Percentiles rank a stretch among this genome's conserved stretches.
phyloP scores from a whole-genome alignment of 2,888 invertebrate genomes.

The Ectemnius continuus region DNA sequence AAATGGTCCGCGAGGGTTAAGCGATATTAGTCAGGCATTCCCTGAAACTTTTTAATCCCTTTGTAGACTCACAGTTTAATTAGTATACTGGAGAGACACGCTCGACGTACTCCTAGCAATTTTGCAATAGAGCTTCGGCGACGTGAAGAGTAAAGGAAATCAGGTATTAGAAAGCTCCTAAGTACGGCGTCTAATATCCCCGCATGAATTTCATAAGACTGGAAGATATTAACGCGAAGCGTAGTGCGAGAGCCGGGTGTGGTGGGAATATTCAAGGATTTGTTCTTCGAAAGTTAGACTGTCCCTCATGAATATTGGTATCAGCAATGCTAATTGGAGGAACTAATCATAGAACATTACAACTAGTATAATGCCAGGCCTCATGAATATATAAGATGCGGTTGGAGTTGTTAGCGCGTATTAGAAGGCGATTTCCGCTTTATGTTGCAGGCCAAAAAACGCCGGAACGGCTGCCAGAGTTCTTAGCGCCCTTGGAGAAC shows the following conservation, averaged over 20 bases:
- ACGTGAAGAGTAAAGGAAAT: too few relatives aligned
- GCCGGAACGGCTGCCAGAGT: constrained; percentile 85
- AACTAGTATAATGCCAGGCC: not conserved
- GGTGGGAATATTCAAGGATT: constrained; percentile 3
- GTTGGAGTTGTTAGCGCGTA: not conserved
- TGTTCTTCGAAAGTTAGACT: constrained; percentile 5
- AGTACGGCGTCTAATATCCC: not conserved
- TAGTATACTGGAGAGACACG: too few relatives aligned
- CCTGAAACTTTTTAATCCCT: too few relatives aligned
- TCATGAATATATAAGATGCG: not conserved
- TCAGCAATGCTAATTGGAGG: not conserved
- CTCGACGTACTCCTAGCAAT: too few relatives aligned
- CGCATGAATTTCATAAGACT: not conserved
- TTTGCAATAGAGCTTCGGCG: too few relatives aligned
- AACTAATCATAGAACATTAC: constrained; percentile 1
- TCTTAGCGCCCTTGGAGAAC: constrained; percentile 91
- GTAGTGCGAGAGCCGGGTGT: not conserved
- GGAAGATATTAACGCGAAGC: not conserved
- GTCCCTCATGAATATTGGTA: constrained; percentile 3
- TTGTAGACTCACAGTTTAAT: too few relatives aligned
- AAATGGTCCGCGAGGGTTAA: too few relatives aligned
- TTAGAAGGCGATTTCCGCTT: not conserved
- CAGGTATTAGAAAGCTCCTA: too few relatives aligned
- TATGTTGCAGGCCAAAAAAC: constrained; percentile 81
- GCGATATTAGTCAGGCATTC: too few relatives aligned